Percentiles rank a stretch among this genome's conserved stretches.
phyloP scores from a whole-genome alignment of 1,140 invertebrate species.

The Potamilus streckersoni region DNA sequence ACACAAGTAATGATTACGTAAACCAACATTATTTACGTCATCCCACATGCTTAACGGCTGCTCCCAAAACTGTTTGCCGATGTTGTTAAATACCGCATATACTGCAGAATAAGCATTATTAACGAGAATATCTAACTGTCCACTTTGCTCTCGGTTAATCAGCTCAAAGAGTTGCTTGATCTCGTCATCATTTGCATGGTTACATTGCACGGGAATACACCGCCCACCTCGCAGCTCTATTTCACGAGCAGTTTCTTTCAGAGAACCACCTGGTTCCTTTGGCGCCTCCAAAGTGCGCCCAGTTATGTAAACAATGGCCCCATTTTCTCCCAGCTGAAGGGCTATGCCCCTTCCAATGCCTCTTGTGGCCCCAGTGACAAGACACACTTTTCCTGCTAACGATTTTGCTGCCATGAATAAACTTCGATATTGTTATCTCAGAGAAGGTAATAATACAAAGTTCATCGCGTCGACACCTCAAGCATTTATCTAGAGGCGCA shows the following conservation, averaged over 20 bases:
- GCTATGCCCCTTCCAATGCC: constrained; percentile 67
- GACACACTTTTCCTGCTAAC: constrained; percentile 59
- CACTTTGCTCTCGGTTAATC: constrained; percentile 65
- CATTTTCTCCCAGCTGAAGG: constrained; percentile 64
- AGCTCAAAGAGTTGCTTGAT: constrained; percentile 66
- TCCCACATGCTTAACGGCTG: constrained; percentile 55
- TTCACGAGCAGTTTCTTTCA: constrained; percentile 23
- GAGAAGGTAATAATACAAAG: too few relatives aligned
- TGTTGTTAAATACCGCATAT: constrained; percentile 42
- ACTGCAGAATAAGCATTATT: constrained; percentile 70
- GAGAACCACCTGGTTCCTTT: constrained; percentile 9
- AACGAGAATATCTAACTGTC: constrained; percentile 68
- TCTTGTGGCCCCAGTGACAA: constrained; percentile 67
- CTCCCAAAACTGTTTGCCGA: constrained; percentile 64
- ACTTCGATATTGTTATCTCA: too few relatives aligned
- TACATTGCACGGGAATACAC: constrained; percentile 64
- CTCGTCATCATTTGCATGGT: constrained; percentile 67
- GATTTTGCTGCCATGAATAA: neutral
- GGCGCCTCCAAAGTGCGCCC: constrained; percentile 39
- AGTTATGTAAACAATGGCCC: constrained; percentile 68
- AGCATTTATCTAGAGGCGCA: too few relatives aligned
- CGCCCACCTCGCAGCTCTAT: constrained; percentile 56
- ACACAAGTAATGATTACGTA: constrained; percentile 69
- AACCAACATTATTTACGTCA: constrained; percentile 67
- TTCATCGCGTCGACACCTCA: too few relatives aligned